phyloP scores from a whole-genome alignment of 2,888 invertebrate genomes.

The Archaeoteleia sp. region DNA sequence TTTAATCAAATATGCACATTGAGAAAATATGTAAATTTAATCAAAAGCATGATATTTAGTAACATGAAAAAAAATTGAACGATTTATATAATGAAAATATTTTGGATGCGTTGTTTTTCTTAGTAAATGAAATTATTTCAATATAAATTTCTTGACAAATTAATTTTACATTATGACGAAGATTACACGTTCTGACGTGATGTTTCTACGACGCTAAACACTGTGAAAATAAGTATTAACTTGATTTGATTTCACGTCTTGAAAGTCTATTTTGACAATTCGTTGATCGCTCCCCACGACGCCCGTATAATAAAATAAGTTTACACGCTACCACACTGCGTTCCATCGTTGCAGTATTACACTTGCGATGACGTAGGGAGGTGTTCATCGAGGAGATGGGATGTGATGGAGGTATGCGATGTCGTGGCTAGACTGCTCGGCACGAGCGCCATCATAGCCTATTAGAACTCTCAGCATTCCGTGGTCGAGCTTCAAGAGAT shows the following conservation, averaged over 20 bases:
- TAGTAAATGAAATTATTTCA: no score
- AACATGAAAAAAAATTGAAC: no score
- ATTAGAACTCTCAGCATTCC: slow-evolving; percentile 56
- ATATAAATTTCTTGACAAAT: no score
- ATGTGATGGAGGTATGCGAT: slow-evolving; percentile 52
- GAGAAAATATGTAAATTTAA: no score
- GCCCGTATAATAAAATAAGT: slow-evolving; percentile 52
- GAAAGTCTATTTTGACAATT: slow-evolving; percentile 47
- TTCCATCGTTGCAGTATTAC: slow-evolving; percentile 44
- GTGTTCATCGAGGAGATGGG: slow-evolving; percentile 39
- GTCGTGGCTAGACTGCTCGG: slow-evolving; percentile 54
- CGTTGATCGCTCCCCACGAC: slow-evolving; percentile 48
- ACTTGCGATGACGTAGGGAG: slow-evolving; percentile 41
- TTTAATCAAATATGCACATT: no score
- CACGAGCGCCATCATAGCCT: slow-evolving; percentile 56
- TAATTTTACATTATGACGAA: no score
- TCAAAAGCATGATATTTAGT: no score
- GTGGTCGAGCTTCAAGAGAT: slow-evolving; percentile 49
- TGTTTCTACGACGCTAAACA: no score
- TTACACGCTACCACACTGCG: slow-evolving; percentile 52
- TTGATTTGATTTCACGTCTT: background rate
- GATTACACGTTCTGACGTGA: no score
- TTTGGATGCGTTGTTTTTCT: no score
- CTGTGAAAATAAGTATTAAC: background rate
- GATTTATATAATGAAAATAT: no score